Evolutionary conservation across 1,140 invertebrate genomes (phyloP), one percentile per base, ranked within the genome.

Genomic region (Drosophila gunungcola): DNA sequence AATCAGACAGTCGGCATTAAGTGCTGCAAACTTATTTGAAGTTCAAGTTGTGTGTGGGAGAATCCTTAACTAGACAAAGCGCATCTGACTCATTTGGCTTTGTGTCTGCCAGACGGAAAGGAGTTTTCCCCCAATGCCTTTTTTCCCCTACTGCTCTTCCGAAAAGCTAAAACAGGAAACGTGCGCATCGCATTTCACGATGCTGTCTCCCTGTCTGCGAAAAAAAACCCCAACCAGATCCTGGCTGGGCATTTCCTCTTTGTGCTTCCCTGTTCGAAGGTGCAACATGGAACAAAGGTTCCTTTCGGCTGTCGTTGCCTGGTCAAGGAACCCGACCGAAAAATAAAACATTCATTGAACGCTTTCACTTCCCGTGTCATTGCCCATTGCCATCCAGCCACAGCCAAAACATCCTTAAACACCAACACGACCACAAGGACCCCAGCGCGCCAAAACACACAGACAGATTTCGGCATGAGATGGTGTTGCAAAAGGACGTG

Each of bases 331-430:
- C 74, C 62, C 58, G 43, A 42, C 67, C 60, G 58, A 80, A 62
- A 57, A 73, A 63, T 61, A 55, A 60, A 73, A 72, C 55, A 83
- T 85, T 78, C 67, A 46, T 64, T 62, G 49, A 78, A 72, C 72
- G 79, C 84, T 86, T 86, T 86, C 82, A 86, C 82, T 86, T 86
- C 82, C 82, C 82, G 83, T 89, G 82, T 86, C 83, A 88, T 83
- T 86, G 82, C 70, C 83, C 83, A 88, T 83, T 86, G 82, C 70
- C 83, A 82, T 75, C 83, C 79, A 67, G 68, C 63, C 32, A 29
- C 29, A 36, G 10, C 60, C 67, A 62, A 76, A 67, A 52, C 42
- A 56, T 32, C 60, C 53, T 58, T 46, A 21, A 52, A 61, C 45
- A 53, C 51, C 53, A 55, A 72, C 45, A 67, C 51, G 46, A 34